phyloP scores from a whole-genome alignment of 53 echinoderm and acorn worm species.

The Holothuria leucospilota region DNA sequence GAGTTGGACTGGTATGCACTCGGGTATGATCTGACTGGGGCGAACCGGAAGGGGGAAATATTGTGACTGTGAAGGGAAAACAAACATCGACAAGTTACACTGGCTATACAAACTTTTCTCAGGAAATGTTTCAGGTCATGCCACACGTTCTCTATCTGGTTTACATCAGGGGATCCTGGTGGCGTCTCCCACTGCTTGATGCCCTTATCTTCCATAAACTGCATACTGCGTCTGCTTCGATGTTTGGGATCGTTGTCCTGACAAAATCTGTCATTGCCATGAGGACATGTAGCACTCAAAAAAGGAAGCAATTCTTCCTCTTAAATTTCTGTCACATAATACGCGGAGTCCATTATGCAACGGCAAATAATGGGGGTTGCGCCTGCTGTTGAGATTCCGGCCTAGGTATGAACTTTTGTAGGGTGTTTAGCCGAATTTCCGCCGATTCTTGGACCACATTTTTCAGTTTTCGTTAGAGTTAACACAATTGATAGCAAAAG shows the following conservation, averaged over 20 bases:
- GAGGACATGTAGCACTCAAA: background rate
- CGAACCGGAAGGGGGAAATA: too few relatives aligned
- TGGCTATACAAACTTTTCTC: conserved; percentile 3
- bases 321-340: conserved; percentile 20
- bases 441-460: conserved; percentile 18
- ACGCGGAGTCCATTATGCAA: conserved; percentile 31
- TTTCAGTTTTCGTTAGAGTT: conserved; percentile 2
- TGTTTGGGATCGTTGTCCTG: conserved; percentile 60
- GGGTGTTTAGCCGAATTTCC: conserved; percentile 43
- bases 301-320: conserved; percentile 29
- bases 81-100: background rate
- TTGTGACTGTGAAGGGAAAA: too few relatives aligned
- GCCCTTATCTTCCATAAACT: conserved; percentile 1
- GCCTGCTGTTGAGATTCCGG: conserved; percentile 48
- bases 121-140: conserved; percentile 29
- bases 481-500: conserved; percentile 8
- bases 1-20: too few relatives aligned
- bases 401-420: conserved; percentile 39
- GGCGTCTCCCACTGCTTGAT: conserved; percentile 45
- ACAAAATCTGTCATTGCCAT: conserved; percentile 34
- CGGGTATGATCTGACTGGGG: too few relatives aligned
- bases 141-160: conserved; percentile 54
- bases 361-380: conserved; percentile 44
- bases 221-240: background rate
- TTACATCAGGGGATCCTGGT: conserved; percentile 43